Evolutionary conservation across 2,797 vertebrate species (phyloP), one percentile per base, ranked within the genome.

Genomic region (Hirundo rustica): DNA sequence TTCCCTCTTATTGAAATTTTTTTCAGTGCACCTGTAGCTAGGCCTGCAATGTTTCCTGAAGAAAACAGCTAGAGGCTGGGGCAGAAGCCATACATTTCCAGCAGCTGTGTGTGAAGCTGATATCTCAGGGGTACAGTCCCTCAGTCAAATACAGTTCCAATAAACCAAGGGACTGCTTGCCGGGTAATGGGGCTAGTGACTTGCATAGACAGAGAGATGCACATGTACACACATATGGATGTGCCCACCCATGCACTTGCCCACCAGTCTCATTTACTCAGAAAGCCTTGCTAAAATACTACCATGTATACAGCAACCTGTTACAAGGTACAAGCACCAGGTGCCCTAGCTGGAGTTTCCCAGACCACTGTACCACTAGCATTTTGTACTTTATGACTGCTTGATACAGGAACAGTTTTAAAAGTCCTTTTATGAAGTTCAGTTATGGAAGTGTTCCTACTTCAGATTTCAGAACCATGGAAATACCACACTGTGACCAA

Each of bases 201-300:
- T 54, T 57, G 42, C 55, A 44, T n/a, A 57, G n/a, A 65, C 2
- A 74, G 67, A 47, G 23, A 60, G n/a, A 65, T 64, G 42, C 26
- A 29, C 2, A 2, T 18, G 16, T 32, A 25, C 11, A 27, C 13
- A 15, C 4, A 2, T 7, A 19, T 3, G 8, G 21, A 27, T 10
- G 4, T 32, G 44, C 13, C 15, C 21, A 83, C 5, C 14, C 27
- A 27, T 36, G 55, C 16, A 5, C 11, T 61, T 26, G 0, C 23
- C 5, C 10, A 66, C 29, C 29, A 26, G 26, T 18, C 8, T 54
- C 47, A 34, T 84, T 80, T 58, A 38, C 16, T 71, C 34, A 58
- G 61, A 85, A 78, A 78, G 9, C 15, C 34, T 70, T 58, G n/a
- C 21, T 64, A n/a, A 58, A 77, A 66, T 19, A 57, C 34, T 73